Conservation (phyloP, 53 echinoderm and acorn worm genomes). For the Pentamera pediparva region DNA sequence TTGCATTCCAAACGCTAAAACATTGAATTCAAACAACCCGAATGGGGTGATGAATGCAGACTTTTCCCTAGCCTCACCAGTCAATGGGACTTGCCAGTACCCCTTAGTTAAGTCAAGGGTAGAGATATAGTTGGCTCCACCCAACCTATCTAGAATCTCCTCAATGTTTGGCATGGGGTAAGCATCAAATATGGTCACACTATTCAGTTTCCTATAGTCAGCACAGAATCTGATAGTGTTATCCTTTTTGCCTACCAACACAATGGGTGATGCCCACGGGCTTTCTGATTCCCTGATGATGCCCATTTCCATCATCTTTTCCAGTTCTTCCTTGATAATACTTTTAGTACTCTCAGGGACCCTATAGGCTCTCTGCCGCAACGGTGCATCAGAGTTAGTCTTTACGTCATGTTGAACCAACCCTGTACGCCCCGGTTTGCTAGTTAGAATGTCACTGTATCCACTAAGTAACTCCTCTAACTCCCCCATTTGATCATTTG, state of each 20-base stretch:
- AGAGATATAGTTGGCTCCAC: neutral
- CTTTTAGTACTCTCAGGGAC: too few relatives aligned
- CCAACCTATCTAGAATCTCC: slow-evolving; percentile 37
- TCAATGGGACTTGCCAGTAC: slow-evolving; percentile 1
- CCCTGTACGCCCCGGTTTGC: neutral
- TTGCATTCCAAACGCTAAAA: neutral
- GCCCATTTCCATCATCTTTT: slow-evolving; percentile 34
- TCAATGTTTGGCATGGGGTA: slow-evolving; percentile 41
- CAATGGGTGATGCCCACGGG: slow-evolving; percentile 47
- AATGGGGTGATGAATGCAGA: slow-evolving; percentile 1
- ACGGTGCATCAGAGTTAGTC: neutral
- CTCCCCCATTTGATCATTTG: too few relatives aligned
- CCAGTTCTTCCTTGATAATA: neutral
- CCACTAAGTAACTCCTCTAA: neutral
- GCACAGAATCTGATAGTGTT: slow-evolving; percentile 24
- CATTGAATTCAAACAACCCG: neutral
- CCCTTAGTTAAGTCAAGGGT: neutral
- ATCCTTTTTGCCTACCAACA: slow-evolving; percentile 41
- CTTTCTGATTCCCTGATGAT: slow-evolving; percentile 27
- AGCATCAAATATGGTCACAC: slow-evolving; percentile 19
- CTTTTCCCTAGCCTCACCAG: neutral
- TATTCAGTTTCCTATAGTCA: slow-evolving; percentile 42
- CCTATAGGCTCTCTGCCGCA: neutral
- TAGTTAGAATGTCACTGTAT: neutral
- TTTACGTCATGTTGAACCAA: slow-evolving; percentile 9